Evolutionary conservation across 1,140 invertebrate species (phyloP), one percentile per base, ranked within the genome.

Genomic region (Brachionus manjavacas): DNA sequence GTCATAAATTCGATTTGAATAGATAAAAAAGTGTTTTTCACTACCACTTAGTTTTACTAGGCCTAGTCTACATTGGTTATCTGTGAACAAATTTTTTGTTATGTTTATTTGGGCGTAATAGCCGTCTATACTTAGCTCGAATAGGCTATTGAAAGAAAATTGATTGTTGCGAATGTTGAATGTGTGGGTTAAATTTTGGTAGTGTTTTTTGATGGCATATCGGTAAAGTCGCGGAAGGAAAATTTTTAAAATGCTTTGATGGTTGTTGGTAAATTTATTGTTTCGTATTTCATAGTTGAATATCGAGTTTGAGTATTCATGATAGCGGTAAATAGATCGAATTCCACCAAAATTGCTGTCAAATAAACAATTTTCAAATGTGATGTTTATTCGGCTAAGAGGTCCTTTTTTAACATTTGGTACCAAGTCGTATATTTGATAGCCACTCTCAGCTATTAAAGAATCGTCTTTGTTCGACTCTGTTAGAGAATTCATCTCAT

Each of bases 21-120:
- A 92, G 88, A 92, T 93, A 31, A 92, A 91, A 89, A 98, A 91
- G 86, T 94, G 93, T 89, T 99, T 99, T 89, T 99, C 98, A 96
- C 98, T 99, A 14, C 98, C 97, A 80, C 92, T 91, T 4, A 99
- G 91, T 0, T 93, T 92, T 2, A 99, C 91, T 14, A 99, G 89
- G 0, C 97, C 95, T n/a, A 89, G 91, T 81, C 93, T 92, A 86
- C 96, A 98, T 6, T 90, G 89, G 87, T 99, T 99, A 43, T 94
- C 92, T 1, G 92, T 91, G 87, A 99, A 97, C 9, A 92, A 90
- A 88, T 96, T 98, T 83, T 92, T 92, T 0, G 94, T 93, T 55
- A 99, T 93, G 60, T 91, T 92, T 0, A 93, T 89, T 85, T 91
- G 88, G 0, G 95, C 93, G 89, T 95, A 99, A 89, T 98, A 97